Conservation (phyloP, 2,888 invertebrate species). For the Phrixothrix hirtus region DNA sequence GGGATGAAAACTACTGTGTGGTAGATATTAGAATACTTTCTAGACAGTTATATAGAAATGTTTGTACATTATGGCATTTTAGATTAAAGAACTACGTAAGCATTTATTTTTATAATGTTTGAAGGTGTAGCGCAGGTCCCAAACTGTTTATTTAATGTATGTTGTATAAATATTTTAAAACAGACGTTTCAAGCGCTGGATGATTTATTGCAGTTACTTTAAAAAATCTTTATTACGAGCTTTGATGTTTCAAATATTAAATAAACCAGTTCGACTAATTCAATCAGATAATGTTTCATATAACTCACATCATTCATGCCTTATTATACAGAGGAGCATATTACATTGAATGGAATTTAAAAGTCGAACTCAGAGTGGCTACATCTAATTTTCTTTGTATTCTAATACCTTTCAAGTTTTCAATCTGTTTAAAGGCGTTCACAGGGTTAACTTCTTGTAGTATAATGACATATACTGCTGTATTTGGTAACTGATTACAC, state of each 20-base stretch:
- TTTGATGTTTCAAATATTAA: neutral
- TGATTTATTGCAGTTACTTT: neutral
- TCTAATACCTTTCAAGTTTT: too few relatives aligned
- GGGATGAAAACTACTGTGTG: slow-evolving; percentile 33
- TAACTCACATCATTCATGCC: neutral
- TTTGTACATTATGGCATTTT: slow-evolving; percentile 15
- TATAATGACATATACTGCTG: too few relatives aligned
- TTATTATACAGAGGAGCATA: too few relatives aligned
- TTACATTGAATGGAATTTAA: too few relatives aligned
- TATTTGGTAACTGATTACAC: slow-evolving; percentile 12
- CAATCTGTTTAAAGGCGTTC: too few relatives aligned
- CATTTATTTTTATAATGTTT: slow-evolving; percentile 14
- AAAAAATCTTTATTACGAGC: neutral
- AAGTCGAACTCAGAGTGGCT: too few relatives aligned
- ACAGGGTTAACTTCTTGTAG: too few relatives aligned
- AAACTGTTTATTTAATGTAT: slow-evolving; percentile 9
- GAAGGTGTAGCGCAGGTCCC: slow-evolving; percentile 1
- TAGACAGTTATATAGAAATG: slow-evolving; percentile 19
- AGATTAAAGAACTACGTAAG: slow-evolving; percentile 4
- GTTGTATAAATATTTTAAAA: neutral
- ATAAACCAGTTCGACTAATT: neutral
- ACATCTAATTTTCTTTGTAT: too few relatives aligned
- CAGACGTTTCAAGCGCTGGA: slow-evolving; percentile 1
- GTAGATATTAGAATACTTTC: slow-evolving; percentile 19
- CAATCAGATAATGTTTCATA: neutral